A percentile compares a stretch with the other conserved stretches of the same genome.
Evolutionary conservation across 2,888 invertebrate genomes (phyloP).

Genomic region (Andrena fulva): DNA sequence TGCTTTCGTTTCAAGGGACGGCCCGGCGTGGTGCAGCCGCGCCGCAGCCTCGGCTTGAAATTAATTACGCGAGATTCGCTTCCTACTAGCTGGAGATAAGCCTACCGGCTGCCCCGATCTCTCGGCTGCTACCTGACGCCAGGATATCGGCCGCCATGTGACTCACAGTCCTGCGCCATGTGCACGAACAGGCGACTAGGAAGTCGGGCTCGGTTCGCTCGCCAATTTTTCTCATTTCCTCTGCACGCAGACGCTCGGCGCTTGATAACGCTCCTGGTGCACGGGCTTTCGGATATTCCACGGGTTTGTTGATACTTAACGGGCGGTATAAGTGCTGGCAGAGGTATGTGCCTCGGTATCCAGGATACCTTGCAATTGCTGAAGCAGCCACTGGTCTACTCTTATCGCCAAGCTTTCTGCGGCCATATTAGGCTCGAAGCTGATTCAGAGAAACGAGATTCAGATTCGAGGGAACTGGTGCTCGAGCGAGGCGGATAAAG

Average conservation of each 20-base stretch:
- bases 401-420: constrained; percentile 1
- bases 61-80: constrained; percentile 63
- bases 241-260: constrained; percentile 8
- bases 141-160: constrained; percentile 30
- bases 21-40: constrained; percentile 3
- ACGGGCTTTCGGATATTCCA: constrained; percentile 21
- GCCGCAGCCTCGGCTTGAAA: constrained; percentile 39
- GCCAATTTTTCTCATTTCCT: constrained; percentile 12
- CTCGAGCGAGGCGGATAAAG: neutral
- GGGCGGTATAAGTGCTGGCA: neutral
- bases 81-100: constrained; percentile 45
- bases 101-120: constrained; percentile 5
- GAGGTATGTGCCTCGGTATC: constrained; percentile 7
- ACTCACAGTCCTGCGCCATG: constrained; percentile 12
- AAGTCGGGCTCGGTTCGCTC: constrained; percentile 28
- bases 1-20: constrained; percentile 34
- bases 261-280: constrained; percentile 25
- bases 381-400: neutral
- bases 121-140: constrained; percentile 7
- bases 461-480: neutral
- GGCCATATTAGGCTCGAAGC: neutral
- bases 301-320: constrained; percentile 28
- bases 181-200: constrained; percentile 37
- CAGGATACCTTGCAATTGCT: constrained; percentile 9
- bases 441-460: constrained; percentile 12